Conservation (phyloP, 1,140 invertebrate genomes). For the Saxidomus purpurata region DNA sequence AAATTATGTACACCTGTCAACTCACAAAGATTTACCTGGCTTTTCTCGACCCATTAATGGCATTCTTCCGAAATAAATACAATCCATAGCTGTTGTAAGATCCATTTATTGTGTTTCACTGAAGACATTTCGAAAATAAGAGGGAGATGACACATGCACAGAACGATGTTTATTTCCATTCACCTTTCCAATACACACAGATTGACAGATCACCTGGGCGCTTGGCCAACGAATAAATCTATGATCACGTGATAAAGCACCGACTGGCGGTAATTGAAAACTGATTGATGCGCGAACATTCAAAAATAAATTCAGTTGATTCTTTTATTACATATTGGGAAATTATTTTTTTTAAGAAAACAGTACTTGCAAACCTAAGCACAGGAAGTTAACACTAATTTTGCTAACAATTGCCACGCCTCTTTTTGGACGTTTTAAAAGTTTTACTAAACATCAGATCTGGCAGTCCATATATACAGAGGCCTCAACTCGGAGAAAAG, state of each 20-base stretch:
- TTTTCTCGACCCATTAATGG: background rate
- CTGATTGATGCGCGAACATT: background rate
- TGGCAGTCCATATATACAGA: no score
- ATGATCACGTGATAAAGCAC: slow-evolving; percentile 1
- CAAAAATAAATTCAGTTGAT: no score
- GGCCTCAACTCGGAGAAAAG: no score
- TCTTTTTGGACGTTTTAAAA: no score
- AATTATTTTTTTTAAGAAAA: no score
- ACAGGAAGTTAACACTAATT: no score
- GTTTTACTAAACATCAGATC: no score
- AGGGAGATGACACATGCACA: background rate
- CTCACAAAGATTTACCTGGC: background rate
- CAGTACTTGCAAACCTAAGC: no score
- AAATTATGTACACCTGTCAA: slow-evolving; percentile 9
- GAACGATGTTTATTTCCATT: slow-evolving; percentile 14
- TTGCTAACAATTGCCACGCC: no score
- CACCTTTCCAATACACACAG: slow-evolving; percentile 2
- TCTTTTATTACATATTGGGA: no score
- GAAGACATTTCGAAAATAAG: background rate
- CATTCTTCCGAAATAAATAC: background rate
- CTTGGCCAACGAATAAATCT: slow-evolving; percentile 6
- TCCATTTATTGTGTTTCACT: background rate
- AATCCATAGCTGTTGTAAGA: background rate
- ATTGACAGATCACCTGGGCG: slow-evolving; percentile 33
- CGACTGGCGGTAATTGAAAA: background rate